These are phyloP conservation scores for Sylvietta virens DNA, from an alignment of 2,113 vertebrate species.

Conservation along the genomic window DNA sequence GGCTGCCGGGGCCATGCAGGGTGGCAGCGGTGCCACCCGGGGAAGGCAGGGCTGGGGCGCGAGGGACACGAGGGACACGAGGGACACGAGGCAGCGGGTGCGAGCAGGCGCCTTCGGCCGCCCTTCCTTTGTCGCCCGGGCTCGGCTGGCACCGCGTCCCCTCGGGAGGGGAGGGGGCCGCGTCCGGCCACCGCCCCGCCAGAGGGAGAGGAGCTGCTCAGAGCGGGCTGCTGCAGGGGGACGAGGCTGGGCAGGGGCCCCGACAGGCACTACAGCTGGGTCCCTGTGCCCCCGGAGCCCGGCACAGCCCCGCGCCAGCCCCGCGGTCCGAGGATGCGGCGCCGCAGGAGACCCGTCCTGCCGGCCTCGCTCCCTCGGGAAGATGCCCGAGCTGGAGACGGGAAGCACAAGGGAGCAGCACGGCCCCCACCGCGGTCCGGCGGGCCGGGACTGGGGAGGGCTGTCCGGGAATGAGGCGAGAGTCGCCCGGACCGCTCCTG, in stretches of 20 bases:
- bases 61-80: not conserved
- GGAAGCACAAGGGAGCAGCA: constrained; percentile 39
- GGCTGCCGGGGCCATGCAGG: not conserved
- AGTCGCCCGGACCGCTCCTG: not conserved
- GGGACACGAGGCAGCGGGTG: not conserved
- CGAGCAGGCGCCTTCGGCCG: not conserved
- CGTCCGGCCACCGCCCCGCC: not conserved
- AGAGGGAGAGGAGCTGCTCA: constrained; percentile 5
- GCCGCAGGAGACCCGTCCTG: not conserved
- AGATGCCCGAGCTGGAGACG: constrained; percentile 38
- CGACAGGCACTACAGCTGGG: not conserved
- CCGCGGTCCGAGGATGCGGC: not conserved
- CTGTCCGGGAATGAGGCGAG: not conserved
- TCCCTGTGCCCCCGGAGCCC: not conserved
- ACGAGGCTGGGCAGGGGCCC: not conserved
- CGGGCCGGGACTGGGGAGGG: not conserved
- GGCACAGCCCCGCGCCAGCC: not conserved
- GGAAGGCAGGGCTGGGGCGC: not conserved
- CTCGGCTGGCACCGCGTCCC: not conserved
- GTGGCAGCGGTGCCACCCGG: rapidly evolving
- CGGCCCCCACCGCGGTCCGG: not conserved
- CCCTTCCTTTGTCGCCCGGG: not conserved
- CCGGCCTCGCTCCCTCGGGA: not conserved
- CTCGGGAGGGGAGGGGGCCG: not conserved
- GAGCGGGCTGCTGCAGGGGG: not conserved